phyloP scores from a whole-genome alignment of 2,888 invertebrate genomes.

The Caenorhabditis sulstoni region DNA sequence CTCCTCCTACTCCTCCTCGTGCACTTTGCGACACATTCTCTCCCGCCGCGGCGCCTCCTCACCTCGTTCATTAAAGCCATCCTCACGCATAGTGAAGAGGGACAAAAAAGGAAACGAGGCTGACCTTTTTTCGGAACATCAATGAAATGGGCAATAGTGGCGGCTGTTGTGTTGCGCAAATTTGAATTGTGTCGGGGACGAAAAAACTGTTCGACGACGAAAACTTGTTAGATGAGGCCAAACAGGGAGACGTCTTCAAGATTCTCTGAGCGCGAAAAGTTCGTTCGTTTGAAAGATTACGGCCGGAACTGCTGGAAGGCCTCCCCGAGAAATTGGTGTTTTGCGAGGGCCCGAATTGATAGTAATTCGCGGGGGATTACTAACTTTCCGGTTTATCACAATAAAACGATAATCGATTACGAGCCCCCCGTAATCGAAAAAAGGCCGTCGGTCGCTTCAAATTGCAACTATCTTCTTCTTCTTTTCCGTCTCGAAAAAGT shows the following conservation, averaged over 20 bases:
- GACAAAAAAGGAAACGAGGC: not conserved
- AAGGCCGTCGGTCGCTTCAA: too few species aligned
- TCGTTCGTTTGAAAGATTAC: too few species aligned
- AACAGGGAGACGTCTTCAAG: not conserved
- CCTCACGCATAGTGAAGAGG: slow-evolving; percentile 29
- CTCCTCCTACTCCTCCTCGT: not conserved
- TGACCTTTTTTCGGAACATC: slow-evolving; percentile 40
- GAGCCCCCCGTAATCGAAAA: too few species aligned
- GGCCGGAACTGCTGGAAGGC: too few species aligned
- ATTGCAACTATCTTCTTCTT: too few species aligned
- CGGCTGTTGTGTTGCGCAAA: slow-evolving; percentile 13
- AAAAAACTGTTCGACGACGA: slow-evolving; percentile 7
- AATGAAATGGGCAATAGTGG: slow-evolving; percentile 20
- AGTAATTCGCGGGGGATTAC: too few species aligned
- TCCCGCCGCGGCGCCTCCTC: not conserved
- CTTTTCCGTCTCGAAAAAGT: too few species aligned
- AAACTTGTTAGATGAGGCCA: not conserved
- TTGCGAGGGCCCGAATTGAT: too few species aligned
- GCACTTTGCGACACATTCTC: slow-evolving; percentile 32
- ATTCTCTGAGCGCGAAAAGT: too few species aligned
- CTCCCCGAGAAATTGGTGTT: too few species aligned
- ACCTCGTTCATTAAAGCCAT: slow-evolving; percentile 48
- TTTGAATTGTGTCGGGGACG: slow-evolving; percentile 10
- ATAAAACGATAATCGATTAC: too few species aligned
- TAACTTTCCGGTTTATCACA: too few species aligned